Conservation (phyloP, 2,888 invertebrate genomes). For the Linyphia triangularis region DNA sequence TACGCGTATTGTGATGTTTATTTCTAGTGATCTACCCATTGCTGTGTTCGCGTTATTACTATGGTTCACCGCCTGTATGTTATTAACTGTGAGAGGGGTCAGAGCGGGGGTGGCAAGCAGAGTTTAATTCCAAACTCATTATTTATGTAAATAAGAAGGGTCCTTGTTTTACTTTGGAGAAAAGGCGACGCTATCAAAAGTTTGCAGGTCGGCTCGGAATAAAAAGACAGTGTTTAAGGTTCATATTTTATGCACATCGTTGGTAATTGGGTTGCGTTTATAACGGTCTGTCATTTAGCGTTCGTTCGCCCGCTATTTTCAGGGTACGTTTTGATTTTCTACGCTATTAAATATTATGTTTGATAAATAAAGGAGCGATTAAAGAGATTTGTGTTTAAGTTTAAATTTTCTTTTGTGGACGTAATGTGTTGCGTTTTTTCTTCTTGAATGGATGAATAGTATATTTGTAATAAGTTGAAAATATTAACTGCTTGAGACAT, state of each 20-base stretch:
- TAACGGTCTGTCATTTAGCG: background rate
- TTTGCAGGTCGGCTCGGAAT: background rate
- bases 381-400: too few relatives aligned
- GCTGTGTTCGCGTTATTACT: conserved; percentile 38
- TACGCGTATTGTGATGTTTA: conserved; percentile 66
- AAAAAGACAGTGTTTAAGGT: background rate
- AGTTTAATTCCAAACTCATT: conserved; percentile 24
- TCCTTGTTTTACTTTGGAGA: background rate
- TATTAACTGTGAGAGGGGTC: conserved; percentile 59
- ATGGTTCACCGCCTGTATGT: conserved; percentile 54
- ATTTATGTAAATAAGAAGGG: conserved; percentile 32
- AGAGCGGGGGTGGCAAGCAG: background rate
- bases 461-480: too few relatives aligned
- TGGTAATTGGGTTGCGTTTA: background rate
- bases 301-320: background rate
- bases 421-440: too few relatives aligned
- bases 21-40: conserved; percentile 49
- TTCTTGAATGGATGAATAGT: too few relatives aligned
- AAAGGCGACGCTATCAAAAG: background rate
- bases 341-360: background rate
- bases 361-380: too few relatives aligned
- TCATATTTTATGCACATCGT: background rate
- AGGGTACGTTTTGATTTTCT: background rate
- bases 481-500: too few relatives aligned
- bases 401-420: background rate